phyloP scores from a whole-genome alignment of 2,113 vertebrate species.

The Gymnogyps californianus region DNA sequence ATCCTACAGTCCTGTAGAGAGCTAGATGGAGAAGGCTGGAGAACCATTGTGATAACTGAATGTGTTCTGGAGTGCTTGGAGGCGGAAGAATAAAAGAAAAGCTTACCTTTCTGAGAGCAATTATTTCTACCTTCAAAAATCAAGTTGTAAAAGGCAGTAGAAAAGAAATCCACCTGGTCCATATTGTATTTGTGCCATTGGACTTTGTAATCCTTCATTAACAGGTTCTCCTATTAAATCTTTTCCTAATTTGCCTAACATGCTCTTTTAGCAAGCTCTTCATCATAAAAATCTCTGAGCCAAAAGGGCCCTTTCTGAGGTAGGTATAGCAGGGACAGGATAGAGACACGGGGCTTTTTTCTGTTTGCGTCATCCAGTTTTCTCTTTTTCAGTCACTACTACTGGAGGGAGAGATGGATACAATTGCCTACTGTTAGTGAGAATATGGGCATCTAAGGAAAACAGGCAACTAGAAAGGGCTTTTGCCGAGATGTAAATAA shows the following conservation, averaged over 20 bases:
- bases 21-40: background rate
- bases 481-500: background rate
- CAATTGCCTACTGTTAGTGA: background rate
- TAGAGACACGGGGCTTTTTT: background rate
- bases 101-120: background rate
- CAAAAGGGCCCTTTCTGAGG: background rate
- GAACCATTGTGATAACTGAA: background rate
- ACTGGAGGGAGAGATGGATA: background rate
- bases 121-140: background rate
- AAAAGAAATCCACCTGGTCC: background rate
- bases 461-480: background rate
- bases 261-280: background rate
- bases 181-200: background rate
- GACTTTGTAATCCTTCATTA: background rate
- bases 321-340: background rate
- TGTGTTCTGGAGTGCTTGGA: background rate
- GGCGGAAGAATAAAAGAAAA: background rate
- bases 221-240: background rate
- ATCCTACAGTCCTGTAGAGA: background rate
- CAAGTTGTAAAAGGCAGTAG: background rate
- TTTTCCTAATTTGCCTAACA: background rate
- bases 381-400: background rate
- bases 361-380: background rate
- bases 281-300: background rate
- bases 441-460: background rate